A percentile compares a stretch with the other conserved stretches of the same genome.
phyloP scores from a whole-genome alignment of 2,888 invertebrate species.

The Amblyjoppa fuscipennis region DNA sequence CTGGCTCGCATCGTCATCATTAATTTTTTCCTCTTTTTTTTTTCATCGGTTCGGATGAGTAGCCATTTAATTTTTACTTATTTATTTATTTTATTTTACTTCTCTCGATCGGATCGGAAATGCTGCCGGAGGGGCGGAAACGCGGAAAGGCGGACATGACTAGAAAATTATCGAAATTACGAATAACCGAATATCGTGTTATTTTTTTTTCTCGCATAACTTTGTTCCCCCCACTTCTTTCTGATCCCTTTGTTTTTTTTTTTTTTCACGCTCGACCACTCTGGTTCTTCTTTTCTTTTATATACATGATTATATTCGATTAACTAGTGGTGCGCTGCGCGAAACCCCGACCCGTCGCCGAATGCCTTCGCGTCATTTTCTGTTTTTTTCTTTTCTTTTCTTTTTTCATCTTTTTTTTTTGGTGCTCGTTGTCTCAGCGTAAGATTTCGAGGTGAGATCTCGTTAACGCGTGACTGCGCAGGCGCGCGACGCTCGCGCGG shows the following conservation, averaged over 20 bases:
- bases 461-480: conserved; percentile 7
- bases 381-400: conserved; percentile 2
- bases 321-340: conserved; percentile 63
- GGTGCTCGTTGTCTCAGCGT: conserved; percentile 56
- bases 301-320: conserved; percentile 66
- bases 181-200: conserved; percentile 18
- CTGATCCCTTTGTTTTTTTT: conserved; percentile 23
- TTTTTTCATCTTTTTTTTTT: conserved; percentile 49
- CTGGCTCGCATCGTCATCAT: conserved; percentile 51
- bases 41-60: not conserved
- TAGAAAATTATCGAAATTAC: conserved; percentile 60
- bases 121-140: conserved; percentile 58
- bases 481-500: not conserved
- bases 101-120: conserved; percentile 29
- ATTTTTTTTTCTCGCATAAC: conserved; percentile 10
- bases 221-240: conserved; percentile 53
- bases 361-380: conserved; percentile 49
- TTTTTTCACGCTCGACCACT: conserved; percentile 38
- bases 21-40: conserved; percentile 11
- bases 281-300: conserved; percentile 41
- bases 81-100: not conserved
- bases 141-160: conserved; percentile 66
- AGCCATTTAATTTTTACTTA: not conserved
- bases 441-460: conserved; percentile 28
- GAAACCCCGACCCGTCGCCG: conserved; percentile 58